Conservation (phyloP, 2,797 vertebrate genomes). For the Enteromius trimaculatus region DNA sequence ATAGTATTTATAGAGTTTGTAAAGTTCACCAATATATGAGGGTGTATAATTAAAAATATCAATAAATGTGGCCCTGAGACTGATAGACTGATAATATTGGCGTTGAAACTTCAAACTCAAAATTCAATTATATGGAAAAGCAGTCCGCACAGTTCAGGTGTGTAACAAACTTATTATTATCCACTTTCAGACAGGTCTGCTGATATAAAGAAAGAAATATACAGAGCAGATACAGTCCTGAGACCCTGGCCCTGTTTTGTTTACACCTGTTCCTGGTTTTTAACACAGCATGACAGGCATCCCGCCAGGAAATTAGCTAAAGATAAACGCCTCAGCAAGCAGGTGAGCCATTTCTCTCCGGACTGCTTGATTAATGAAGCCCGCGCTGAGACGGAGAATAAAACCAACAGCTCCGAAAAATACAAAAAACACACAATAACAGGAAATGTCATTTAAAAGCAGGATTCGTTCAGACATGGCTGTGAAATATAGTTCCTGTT, state of each 20-base stretch:
- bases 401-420: conserved; percentile 20
- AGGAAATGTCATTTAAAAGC: conserved; percentile 36
- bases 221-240: background rate
- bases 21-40: background rate
- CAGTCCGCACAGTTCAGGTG: background rate
- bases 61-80: background rate
- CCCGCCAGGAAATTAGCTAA: conserved; percentile 56
- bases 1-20: background rate
- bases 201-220: background rate
- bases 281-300: conserved; percentile 51
- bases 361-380: conserved; percentile 54
- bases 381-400: conserved; percentile 20
- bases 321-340: conserved; percentile 58
- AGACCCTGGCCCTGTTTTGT: conserved; percentile 53
- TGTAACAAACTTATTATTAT: background rate
- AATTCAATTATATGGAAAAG: background rate
- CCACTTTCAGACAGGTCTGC: conserved; percentile 5
- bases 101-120: background rate
- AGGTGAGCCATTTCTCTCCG: conserved; percentile 51
- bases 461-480: conserved; percentile 8
- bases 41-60: background rate
- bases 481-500: conserved; percentile 25
- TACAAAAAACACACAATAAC: conserved; percentile 11
- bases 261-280: conserved; percentile 55
- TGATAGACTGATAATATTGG: background rate